These are phyloP conservation scores for Acanthurus leucopareius DNA, from an alignment of 2,797 vertebrate species.

Conservation along the genomic window DNA sequence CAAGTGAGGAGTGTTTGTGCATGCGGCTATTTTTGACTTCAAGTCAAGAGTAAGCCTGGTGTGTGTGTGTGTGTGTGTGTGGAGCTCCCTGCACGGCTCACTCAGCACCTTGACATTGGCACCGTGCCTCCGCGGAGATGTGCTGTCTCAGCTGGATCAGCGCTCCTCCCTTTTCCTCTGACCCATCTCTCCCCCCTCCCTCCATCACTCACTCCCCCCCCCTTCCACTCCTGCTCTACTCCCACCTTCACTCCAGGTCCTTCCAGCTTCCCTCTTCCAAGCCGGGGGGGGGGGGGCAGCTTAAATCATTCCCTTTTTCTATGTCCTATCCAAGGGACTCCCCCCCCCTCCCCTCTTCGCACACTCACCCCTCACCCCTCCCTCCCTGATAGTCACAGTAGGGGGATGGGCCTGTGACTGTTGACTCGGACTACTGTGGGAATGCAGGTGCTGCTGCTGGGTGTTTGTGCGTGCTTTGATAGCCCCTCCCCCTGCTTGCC, in stretches of 20 bases:
- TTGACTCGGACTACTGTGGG: slow-evolving; percentile 75
- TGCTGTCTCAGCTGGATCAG: slow-evolving; percentile 70
- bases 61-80: slow-evolving; percentile 23
- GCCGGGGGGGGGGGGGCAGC: slow-evolving; percentile 35
- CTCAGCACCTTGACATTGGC: slow-evolving; percentile 79
- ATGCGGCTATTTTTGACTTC: slow-evolving; percentile 51
- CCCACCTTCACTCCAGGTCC: slow-evolving; percentile 50
- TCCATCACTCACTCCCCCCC: slow-evolving; percentile 51
- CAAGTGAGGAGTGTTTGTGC: slow-evolving; percentile 22
- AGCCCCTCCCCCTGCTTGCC: slow-evolving; percentile 20
- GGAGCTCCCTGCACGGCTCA: slow-evolving; percentile 50
- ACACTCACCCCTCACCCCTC: slow-evolving; percentile 40
- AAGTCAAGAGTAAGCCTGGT: slow-evolving; percentile 9
- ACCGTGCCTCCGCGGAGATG: slow-evolving; percentile 56
- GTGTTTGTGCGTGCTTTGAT: slow-evolving; percentile 34
- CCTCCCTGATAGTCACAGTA: slow-evolving; percentile 50
- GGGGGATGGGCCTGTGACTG: slow-evolving; percentile 53
- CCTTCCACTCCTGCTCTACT: slow-evolving; percentile 30
- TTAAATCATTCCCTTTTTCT: slow-evolving; percentile 70
- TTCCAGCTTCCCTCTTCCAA: slow-evolving; percentile 57
- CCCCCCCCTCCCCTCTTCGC: slow-evolving; percentile 19
- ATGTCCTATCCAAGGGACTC: slow-evolving; percentile 34
- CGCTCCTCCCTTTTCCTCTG: slow-evolving; percentile 55
- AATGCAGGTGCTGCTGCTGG: slow-evolving; percentile 70
- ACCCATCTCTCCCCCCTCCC: slow-evolving; percentile 43